phyloP scores from a whole-genome alignment of 2,113 vertebrate genomes.

The Clarias batrachus region DNA sequence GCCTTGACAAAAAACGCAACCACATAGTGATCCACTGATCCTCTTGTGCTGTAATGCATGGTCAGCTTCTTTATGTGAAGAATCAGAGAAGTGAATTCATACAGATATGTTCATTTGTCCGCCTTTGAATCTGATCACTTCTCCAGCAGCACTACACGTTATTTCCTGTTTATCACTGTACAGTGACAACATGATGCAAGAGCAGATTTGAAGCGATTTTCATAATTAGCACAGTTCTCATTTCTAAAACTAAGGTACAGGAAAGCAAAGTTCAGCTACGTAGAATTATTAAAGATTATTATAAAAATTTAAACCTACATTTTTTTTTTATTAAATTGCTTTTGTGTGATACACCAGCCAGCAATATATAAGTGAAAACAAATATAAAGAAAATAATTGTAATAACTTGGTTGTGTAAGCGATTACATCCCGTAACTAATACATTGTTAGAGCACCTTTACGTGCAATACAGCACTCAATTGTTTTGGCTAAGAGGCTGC shows the following conservation, averaged over 20 bases:
- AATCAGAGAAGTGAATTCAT: constrained; percentile 12
- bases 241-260: background rate
- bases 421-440: background rate
- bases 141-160: background rate
- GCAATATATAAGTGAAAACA: background rate
- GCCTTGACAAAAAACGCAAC: background rate
- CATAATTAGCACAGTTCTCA: background rate
- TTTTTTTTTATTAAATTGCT: no score
- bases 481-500: background rate
- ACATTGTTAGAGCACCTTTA: background rate
- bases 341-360: background rate
- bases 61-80: background rate
- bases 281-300: background rate
- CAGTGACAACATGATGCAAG: background rate
- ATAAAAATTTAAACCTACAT: no score
- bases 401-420: background rate
- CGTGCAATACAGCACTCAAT: background rate
- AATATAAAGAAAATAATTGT: background rate
- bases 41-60: background rate
- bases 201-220: no score
- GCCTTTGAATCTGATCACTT: background rate
- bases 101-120: background rate
- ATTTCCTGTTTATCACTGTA: constrained; percentile 1
- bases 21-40: background rate
- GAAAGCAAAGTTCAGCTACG: background rate